Evolutionary conservation across 2,888 invertebrate genomes (phyloP).

Genomic region (Lobophora halterata): DNA sequence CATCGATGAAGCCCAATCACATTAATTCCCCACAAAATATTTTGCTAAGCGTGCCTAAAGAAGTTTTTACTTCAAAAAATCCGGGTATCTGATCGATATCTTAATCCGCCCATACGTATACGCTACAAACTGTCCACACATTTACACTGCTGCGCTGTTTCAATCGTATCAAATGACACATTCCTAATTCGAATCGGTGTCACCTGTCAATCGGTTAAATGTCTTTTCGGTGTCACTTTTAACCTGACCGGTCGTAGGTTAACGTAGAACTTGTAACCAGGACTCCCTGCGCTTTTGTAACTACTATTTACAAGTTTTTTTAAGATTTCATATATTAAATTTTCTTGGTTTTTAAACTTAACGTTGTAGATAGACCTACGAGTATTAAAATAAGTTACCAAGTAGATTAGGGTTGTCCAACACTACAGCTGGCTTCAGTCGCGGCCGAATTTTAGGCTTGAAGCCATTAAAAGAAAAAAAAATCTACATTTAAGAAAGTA

Average conservation of each 20-base stretch:
- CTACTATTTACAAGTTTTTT: conserved; percentile 12
- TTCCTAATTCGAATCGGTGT: conserved; percentile 20
- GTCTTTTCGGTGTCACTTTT: conserved; percentile 11
- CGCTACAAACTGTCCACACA: conserved; percentile 6
- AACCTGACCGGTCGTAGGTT: conserved; percentile 1
- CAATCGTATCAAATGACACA: conserved; percentile 12
- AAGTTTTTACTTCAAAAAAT: no score
- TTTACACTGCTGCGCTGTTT: conserved; percentile 4
- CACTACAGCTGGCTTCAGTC: no score
- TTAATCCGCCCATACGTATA: conserved; percentile 5
- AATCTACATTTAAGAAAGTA: no score
- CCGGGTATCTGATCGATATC: conserved; percentile 4
- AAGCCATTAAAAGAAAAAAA: no score
- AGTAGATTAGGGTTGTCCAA: conserved; percentile 1
- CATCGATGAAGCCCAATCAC: no score
- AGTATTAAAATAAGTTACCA: conserved; percentile 15
- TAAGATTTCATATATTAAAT: conserved; percentile 16
- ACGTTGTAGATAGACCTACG: conserved; percentile 13
- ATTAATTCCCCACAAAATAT: no score
- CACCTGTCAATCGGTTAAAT: conserved; percentile 20
- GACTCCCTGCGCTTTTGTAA: background rate
- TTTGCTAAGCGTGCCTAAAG: no score
- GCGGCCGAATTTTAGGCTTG: no score
- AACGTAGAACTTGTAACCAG: no score
- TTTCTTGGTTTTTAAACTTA: conserved; percentile 6